Percentiles rank a stretch among this genome's conserved stretches.
These are phyloP conservation scores for Pogonocichla stellata DNA, from an alignment of 2,113 vertebrate genomes.

Conservation along the genomic window DNA sequence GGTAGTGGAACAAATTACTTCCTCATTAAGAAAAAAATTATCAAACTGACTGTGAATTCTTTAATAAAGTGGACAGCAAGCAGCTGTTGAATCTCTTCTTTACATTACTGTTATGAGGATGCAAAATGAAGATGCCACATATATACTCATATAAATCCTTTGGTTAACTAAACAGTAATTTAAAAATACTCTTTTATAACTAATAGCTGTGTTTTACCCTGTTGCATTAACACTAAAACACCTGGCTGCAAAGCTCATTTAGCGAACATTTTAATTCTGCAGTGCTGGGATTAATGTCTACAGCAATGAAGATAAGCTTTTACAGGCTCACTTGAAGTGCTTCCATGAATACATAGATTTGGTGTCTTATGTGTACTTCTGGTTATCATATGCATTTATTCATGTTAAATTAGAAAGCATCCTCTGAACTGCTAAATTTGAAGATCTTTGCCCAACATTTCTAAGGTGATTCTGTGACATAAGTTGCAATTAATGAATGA, in stretches of 20 bases:
- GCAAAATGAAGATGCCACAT: background rate
- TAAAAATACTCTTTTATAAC: background rate
- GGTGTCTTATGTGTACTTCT: background rate
- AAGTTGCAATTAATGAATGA: background rate
- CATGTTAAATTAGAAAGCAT: background rate
- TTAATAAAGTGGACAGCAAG: background rate
- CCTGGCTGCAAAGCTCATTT: background rate
- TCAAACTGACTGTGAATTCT: background rate
- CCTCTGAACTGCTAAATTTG: background rate
- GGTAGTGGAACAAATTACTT: background rate
- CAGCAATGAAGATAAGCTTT: background rate
- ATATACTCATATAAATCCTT: background rate
- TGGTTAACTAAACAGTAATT: background rate
- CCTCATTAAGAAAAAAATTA: background rate
- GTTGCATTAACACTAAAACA: background rate
- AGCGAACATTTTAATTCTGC: background rate
- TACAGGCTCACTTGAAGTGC: background rate
- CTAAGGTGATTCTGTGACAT: background rate
- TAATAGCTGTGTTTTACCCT: background rate
- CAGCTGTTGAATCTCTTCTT: background rate
- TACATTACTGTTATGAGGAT: background rate
- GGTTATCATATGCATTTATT: background rate
- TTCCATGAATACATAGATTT: background rate
- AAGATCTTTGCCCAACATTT: background rate
- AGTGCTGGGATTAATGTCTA: background rate